Base-by-base conservation (phyloP, 1,140 invertebrate species). In the Drosophila orena region DNA sequence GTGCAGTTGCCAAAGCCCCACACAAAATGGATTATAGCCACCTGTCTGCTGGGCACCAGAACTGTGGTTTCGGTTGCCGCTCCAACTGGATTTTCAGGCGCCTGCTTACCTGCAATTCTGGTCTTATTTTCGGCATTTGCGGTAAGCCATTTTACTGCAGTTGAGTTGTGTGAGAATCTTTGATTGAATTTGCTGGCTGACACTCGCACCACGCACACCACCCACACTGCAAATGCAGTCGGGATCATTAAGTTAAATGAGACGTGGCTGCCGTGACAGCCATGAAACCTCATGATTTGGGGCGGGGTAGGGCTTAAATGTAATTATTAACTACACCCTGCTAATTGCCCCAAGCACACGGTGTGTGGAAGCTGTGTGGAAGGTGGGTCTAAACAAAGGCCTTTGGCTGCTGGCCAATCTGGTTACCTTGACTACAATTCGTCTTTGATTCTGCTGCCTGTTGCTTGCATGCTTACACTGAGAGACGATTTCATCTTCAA, bases 81-180 rank as follows among this genome's bases (percentile, higher is more conserved):
- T 37, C 15, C 30, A 35, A 12, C 17, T 38, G 40, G n/a, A 46
- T 46, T 57, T 54, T 49, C 52, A 27, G 40, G 35, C 46, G 6
- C 60, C 27, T 35, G 35, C 57, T 73, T 53, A 40, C 62, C 62
- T 30, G 57, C 22, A 15, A 37, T 22, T 17, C 34, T 61, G 38
- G 30, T 42, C 69, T 49, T 49, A 62, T 38, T 65, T 64, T 64
- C 66, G 71, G 71, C 60, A 57, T 66, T 65, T 75, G 72, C 40
- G 72, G 72, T 75, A 40, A 53, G 42, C 72, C 71, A 75, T 75
- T 75, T 74, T 42, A 52, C 46, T 75, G 60, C 71, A 76, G 44
- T 47, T 38, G 46, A 46, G 72, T 38, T 72, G 64, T 75, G 71
- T 47, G 66, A 56, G 62, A 76, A 58, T 55, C 47, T 65, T 66